These are phyloP conservation scores for Thumatha senex DNA, from an alignment of 2,888 invertebrate species.

Conservation along the genomic window DNA sequence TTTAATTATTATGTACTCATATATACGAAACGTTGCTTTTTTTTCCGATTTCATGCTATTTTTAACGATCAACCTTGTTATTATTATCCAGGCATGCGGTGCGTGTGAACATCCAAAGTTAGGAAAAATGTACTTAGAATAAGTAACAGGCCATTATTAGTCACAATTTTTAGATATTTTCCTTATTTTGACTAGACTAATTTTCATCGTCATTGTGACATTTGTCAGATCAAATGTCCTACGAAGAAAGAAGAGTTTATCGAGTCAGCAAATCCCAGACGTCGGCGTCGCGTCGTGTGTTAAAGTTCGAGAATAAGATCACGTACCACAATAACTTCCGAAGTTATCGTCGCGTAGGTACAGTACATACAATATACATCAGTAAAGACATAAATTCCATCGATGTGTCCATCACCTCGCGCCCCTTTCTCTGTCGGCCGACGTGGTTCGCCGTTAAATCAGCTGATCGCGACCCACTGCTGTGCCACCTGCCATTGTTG, in stretches of 20 bases:
- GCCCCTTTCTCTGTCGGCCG: constrained; percentile 5
- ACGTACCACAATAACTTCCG: too few relatives aligned
- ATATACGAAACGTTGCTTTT: background rate
- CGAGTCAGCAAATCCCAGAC: too few relatives aligned
- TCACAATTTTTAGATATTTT: too few relatives aligned
- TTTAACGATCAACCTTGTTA: background rate
- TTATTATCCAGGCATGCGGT: background rate
- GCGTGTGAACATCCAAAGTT: background rate
- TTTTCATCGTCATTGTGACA: too few relatives aligned
- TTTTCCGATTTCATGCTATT: background rate
- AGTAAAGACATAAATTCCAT: constrained; percentile 9
- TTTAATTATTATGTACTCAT: background rate
- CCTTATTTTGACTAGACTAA: too few relatives aligned
- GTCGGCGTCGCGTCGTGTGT: too few relatives aligned
- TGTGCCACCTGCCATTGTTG: constrained; percentile 14
- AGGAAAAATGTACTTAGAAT: too few relatives aligned
- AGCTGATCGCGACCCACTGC: constrained; percentile 39
- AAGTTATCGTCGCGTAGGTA: background rate
- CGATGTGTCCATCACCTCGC: constrained; percentile 6
- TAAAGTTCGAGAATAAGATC: too few relatives aligned
- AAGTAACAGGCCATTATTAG: too few relatives aligned
- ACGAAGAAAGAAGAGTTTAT: too few relatives aligned
- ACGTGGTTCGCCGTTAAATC: constrained; percentile 18
- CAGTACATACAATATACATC: constrained; percentile 1
- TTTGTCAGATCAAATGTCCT: too few relatives aligned